These are phyloP conservation scores for Drosophila mimica DNA, from an alignment of 2,888 invertebrate species.

Conservation along the genomic window DNA sequence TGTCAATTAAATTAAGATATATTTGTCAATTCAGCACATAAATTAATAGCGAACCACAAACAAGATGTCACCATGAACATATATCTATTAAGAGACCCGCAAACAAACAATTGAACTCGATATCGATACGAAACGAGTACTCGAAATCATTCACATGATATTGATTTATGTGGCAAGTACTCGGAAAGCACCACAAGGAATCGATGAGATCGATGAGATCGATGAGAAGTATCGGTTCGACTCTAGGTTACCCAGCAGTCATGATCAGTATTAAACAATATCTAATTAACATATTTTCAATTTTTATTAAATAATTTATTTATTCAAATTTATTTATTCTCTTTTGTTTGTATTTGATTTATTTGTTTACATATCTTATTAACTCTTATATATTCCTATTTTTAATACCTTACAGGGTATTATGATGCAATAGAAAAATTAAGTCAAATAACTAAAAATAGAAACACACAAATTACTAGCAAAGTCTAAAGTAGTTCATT, in stretches of 20 bases:
- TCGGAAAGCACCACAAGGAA: background rate
- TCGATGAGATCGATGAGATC: slow-evolving; percentile 26
- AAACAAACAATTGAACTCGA: slow-evolving; percentile 39
- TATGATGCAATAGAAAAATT: background rate
- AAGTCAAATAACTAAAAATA: background rate
- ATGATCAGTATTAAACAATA: background rate
- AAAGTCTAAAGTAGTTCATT: slow-evolving; percentile 19
- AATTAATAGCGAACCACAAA: slow-evolving; percentile 28
- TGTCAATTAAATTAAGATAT: slow-evolving; percentile 31
- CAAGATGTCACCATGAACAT: slow-evolving; percentile 31
- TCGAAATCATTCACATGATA: slow-evolving; percentile 45
- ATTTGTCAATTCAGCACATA: slow-evolving; percentile 26
- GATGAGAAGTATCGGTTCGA: background rate
- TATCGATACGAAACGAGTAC: slow-evolving; percentile 39
- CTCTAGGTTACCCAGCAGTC: slow-evolving; percentile 5
- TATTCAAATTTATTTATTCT: background rate
- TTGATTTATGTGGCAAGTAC: slow-evolving; percentile 36
- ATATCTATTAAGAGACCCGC: slow-evolving; percentile 32
- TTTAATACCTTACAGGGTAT: background rate
- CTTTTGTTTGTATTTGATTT: background rate
- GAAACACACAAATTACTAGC: slow-evolving; percentile 5
- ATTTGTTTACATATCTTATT: background rate
- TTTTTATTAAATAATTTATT: background rate
- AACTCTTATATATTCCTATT: background rate
- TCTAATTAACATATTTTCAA: background rate